A percentile compares a stretch with the other conserved stretches of the same genome.
Conservation (phyloP, 2,113 vertebrate genomes). For the Ptilorrhoa leucosticta region DNA sequence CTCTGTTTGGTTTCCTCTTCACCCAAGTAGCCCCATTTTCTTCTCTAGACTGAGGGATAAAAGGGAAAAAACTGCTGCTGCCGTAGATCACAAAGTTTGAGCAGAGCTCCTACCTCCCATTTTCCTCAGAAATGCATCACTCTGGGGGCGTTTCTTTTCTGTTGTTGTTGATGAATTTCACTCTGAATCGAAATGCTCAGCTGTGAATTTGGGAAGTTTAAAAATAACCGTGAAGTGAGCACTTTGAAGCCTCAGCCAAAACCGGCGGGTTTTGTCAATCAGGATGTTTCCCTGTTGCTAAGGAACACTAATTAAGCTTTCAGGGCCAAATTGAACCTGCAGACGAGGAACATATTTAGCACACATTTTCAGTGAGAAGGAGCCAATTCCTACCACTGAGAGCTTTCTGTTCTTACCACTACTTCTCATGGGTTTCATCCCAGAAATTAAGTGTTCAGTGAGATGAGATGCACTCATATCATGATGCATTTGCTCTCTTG, state of each 20-base stretch:
- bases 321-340: conserved; percentile 10
- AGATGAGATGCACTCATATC: not conserved
- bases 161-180: not conserved
- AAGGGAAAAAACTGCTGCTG: not conserved
- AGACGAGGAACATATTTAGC: not conserved
- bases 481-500: not conserved
- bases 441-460: not conserved
- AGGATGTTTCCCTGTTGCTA: not conserved
- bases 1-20: not conserved
- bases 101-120: not conserved
- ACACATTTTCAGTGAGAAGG: not conserved
- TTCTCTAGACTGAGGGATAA: not conserved
- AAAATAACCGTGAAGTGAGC: not conserved
- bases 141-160: not conserved
- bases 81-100: not conserved
- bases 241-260: conserved; percentile 27
- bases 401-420: not conserved
- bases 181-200: not conserved
- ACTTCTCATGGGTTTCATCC: not conserved
- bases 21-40: not conserved
- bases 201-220: conserved; percentile 9
- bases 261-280: not conserved
- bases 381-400: not conserved
- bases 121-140: not conserved
- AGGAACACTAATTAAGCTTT: conserved; percentile 8